These are phyloP conservation scores for Tipula confusa DNA, from an alignment of 2,888 invertebrate genomes.

Conservation along the genomic window DNA sequence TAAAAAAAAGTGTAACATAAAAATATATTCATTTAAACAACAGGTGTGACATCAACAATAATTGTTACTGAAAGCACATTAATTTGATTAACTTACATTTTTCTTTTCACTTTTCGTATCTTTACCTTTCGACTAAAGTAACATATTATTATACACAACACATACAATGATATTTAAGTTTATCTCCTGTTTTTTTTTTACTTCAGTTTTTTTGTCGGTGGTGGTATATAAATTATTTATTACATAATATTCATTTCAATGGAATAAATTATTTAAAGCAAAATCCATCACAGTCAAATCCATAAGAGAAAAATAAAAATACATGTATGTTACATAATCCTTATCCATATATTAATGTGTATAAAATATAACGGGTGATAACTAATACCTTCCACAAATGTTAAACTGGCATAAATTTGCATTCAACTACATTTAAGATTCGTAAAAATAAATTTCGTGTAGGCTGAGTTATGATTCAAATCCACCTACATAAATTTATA, in stretches of 20 bases:
- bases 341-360: background rate
- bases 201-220: background rate
- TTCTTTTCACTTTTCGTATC: background rate
- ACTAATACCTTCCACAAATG: no score
- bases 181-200: background rate
- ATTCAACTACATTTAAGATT: no score
- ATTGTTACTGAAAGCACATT: slow-evolving; percentile 25
- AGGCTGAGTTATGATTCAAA: no score
- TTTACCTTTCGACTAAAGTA: background rate
- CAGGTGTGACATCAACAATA: slow-evolving; percentile 25
- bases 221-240: background rate
- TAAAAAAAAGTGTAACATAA: background rate
- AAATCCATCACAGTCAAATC: background rate
- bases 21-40: background rate
- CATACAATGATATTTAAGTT: background rate
- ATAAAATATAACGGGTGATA: background rate
- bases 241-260: slow-evolving; percentile 5
- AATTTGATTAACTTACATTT: background rate
- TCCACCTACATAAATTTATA: no score
- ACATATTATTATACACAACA: background rate
- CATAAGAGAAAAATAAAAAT: background rate
- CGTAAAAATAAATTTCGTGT: no score
- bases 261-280: background rate
- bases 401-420: no score
- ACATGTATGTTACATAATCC: background rate